phyloP scores from a whole-genome alignment of 2,113 vertebrate species.

The Laterallus jamaicensis region DNA sequence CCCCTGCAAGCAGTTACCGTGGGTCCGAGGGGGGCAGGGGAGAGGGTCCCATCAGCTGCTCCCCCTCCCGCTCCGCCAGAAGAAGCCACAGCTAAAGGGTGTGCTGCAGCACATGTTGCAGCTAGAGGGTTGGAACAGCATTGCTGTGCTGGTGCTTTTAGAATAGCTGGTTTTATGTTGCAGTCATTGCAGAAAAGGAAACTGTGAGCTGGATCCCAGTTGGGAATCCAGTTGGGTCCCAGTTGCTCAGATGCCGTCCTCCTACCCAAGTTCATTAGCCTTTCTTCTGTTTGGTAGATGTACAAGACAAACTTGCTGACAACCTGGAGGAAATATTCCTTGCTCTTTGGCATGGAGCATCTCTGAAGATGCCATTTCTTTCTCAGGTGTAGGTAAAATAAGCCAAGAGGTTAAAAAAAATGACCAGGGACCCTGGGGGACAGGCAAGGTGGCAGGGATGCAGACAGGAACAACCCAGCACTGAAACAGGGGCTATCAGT shows the following conservation, averaged over 20 bases:
- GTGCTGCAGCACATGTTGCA: neutral
- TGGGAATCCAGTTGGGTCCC: neutral
- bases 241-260: neutral
- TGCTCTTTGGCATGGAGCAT: neutral
- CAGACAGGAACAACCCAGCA: neutral
- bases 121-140: neutral
- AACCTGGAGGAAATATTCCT: neutral
- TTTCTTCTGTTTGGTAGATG: neutral
- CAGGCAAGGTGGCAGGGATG: neutral
- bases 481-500: neutral
- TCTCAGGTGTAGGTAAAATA: neutral
- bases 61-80: neutral
- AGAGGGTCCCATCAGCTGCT: neutral
- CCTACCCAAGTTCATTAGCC: neutral
- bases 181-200: neutral
- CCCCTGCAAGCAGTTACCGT: neutral
- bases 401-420: neutral
- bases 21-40: neutral
- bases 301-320: neutral
- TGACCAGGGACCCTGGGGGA: neutral
- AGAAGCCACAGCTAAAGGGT: neutral
- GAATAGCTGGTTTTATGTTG: neutral
- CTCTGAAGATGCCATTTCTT: neutral
- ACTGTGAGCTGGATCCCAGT: neutral
- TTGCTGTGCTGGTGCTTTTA: neutral